Conservation (phyloP, 2,888 invertebrate genomes). For the Pristionchus maxplancki region DNA sequence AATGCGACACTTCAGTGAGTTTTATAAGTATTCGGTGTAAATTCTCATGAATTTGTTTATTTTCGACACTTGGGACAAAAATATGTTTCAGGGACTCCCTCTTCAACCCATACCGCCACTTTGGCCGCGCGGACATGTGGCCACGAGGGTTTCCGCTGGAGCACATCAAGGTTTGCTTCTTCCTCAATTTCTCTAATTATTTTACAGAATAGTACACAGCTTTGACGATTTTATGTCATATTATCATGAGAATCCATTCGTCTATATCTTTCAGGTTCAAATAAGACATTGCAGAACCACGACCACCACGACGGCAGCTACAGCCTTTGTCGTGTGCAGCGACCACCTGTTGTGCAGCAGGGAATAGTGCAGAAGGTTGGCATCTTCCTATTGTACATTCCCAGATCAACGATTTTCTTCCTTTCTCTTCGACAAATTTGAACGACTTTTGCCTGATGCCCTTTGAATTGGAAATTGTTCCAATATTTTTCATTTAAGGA, state of each 20-base stretch:
- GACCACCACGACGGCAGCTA: slow-evolving; percentile 35
- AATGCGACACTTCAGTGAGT: neutral
- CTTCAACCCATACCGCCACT: slow-evolving; percentile 64
- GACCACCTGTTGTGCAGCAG: slow-evolving; percentile 61
- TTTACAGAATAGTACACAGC: too few species aligned
- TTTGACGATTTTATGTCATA: too few species aligned
- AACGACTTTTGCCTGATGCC: too few species aligned
- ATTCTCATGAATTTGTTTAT: too few species aligned
- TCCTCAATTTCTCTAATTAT: neutral
- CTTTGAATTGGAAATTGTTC: too few species aligned
- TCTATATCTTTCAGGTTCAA: too few species aligned
- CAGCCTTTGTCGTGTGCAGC: slow-evolving; percentile 54
- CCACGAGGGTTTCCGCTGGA: slow-evolving; percentile 65
- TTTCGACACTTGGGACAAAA: too few species aligned
- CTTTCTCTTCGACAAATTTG: too few species aligned
- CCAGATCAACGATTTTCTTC: too few species aligned
- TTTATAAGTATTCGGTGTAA: too few species aligned
- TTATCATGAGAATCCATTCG: too few species aligned
- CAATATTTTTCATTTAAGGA: slow-evolving; percentile 34
- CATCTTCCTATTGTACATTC: neutral
- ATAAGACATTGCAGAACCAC: slow-evolving; percentile 46
- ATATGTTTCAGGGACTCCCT: slow-evolving; percentile 48
- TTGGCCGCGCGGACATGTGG: slow-evolving; percentile 61
- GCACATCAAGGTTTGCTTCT: slow-evolving; percentile 37
- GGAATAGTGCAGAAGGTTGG: slow-evolving; percentile 60